Conservation (phyloP, 1,140 invertebrate species). For the Lordiphosa clarofinis region DNA sequence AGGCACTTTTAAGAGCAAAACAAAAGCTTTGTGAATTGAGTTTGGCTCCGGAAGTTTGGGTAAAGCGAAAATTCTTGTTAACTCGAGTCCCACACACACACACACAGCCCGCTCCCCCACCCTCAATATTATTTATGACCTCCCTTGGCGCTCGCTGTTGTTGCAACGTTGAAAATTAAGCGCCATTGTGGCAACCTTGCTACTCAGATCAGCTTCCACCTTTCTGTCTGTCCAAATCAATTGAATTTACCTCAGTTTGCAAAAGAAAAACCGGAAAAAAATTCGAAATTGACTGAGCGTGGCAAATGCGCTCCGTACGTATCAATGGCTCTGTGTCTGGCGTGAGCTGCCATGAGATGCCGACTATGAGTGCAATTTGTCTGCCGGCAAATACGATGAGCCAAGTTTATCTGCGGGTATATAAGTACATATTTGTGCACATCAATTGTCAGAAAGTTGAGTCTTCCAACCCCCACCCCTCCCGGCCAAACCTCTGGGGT, state of each 20-base stretch:
- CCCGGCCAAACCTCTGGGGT: background rate
- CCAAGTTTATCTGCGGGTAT: constrained; percentile 40
- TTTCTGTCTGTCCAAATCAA: constrained; percentile 34
- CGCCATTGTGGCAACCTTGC: constrained; percentile 53
- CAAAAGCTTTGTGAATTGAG: constrained; percentile 51
- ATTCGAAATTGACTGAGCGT: constrained; percentile 54
- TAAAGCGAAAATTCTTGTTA: constrained; percentile 69
- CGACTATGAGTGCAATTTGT: constrained; percentile 61
- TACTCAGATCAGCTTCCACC: constrained; percentile 26
- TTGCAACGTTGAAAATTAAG: constrained; percentile 69
- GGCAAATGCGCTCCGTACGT: constrained; percentile 28
- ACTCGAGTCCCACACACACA: constrained; percentile 32
- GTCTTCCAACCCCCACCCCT: background rate
- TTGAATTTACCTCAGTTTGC: constrained; percentile 73
- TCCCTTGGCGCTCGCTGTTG: constrained; percentile 6
- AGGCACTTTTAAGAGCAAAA: constrained; percentile 21
- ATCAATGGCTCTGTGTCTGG: constrained; percentile 47
- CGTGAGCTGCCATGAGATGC: constrained; percentile 10
- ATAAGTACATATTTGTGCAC: constrained; percentile 67
- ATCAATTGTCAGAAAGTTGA: constrained; percentile 73
- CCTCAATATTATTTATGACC: constrained; percentile 50
- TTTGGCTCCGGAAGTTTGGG: constrained; percentile 49
- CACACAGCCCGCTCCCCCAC: background rate
- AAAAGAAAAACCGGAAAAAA: constrained; percentile 14
- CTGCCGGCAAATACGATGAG: constrained; percentile 32